phyloP scores from a whole-genome alignment of 2,113 vertebrate species.

The Hiodon tergisus region DNA sequence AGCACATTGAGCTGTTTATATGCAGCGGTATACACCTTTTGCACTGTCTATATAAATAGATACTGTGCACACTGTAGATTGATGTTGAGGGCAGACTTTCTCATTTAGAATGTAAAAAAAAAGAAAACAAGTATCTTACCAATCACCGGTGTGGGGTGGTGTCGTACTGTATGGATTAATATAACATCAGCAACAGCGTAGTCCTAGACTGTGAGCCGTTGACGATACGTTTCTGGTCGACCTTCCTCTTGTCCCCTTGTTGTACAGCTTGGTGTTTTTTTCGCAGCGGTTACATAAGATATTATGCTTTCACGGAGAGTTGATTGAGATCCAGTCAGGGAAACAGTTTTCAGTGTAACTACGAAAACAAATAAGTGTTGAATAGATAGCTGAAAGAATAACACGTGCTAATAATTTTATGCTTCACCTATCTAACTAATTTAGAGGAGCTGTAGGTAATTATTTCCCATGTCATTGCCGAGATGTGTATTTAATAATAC shows the following conservation, averaged over 20 bases:
- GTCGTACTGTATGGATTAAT: too few species aligned
- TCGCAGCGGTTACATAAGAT: not conserved
- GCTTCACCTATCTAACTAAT: conserved; percentile 30
- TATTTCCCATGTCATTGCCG: conserved; percentile 24
- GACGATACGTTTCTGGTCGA: not conserved
- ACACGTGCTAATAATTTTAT: conserved; percentile 28
- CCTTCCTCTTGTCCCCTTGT: not conserved
- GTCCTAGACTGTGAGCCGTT: not conserved
- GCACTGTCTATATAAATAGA: not conserved
- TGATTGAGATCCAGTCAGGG: conserved; percentile 13
- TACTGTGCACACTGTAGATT: too few species aligned
- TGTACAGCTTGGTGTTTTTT: not conserved
- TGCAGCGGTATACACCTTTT: not conserved
- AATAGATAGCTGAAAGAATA: conserved; percentile 14
- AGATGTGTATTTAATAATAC: conserved; percentile 18
- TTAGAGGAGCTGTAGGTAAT: conserved; percentile 23
- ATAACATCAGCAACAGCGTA: too few species aligned
- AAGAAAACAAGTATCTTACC: not conserved
- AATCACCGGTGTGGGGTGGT: too few species aligned
- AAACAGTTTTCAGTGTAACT: not conserved
- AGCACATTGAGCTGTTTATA: too few species aligned
- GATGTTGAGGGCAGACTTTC: not conserved
- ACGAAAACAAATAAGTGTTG: not conserved
- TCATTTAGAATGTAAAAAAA: not conserved
- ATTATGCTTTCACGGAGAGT: not conserved